A percentile compares a stretch with the other conserved stretches of the same genome.
Evolutionary conservation across 2,797 vertebrate species (phyloP).

Genomic region (Garrulus glandarius): DNA sequence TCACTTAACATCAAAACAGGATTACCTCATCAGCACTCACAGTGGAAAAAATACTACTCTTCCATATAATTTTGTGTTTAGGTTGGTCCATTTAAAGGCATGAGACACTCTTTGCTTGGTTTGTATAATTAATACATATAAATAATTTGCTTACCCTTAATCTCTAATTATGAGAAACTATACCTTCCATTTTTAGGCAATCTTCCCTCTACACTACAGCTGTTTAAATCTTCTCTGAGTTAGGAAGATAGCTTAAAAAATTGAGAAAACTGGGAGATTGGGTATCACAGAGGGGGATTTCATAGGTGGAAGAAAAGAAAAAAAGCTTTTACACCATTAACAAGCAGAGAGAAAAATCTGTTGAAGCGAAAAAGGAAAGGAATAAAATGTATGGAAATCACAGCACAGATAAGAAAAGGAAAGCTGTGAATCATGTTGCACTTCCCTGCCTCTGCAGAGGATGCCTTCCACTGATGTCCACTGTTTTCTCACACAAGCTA

Average conservation of each 20-base stretch:
- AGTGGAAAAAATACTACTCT: not conserved
- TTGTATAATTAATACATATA: not conserved
- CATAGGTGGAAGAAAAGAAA: not conserved
- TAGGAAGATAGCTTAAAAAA: constrained; percentile 15
- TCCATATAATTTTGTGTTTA: not conserved
- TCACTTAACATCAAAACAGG: constrained; percentile 19
- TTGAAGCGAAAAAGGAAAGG: not conserved
- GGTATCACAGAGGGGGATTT: not conserved
- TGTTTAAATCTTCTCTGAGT: not conserved
- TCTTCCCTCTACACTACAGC: not conserved
- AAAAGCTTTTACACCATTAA: not conserved
- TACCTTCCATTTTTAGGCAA: not conserved
- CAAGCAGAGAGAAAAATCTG: not conserved
- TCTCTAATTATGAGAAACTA: not conserved
- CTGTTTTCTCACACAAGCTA: not conserved
- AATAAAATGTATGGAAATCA: not conserved
- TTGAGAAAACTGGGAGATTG: not conserved
- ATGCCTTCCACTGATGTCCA: not conserved
- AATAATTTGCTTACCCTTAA: not conserved
- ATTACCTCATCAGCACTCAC: not conserved
- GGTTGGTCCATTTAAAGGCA: not conserved
- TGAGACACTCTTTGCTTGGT: not conserved
- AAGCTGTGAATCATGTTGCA: not conserved
- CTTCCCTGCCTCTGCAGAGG: not conserved
- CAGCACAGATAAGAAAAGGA: not conserved